phyloP scores from a whole-genome alignment of 2,888 invertebrate species.

The Elegia similella region DNA sequence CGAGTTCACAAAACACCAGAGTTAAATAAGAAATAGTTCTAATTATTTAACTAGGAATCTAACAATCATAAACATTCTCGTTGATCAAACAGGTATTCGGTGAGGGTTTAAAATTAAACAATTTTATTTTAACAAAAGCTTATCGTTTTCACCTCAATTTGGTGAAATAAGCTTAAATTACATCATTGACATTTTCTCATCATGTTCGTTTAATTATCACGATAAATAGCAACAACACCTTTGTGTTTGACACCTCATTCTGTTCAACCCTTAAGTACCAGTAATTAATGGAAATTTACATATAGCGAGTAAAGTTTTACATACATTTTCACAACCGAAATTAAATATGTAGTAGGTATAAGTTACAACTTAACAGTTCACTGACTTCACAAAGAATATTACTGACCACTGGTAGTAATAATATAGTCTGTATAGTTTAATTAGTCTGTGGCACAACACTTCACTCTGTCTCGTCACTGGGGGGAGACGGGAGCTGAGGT shows the following conservation, averaged over 20 bases:
- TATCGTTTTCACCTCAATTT: not conserved
- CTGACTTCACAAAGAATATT: conserved; percentile 52
- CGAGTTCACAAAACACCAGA: not conserved
- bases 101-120: conserved; percentile 1
- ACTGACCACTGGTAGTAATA: conserved; percentile 54
- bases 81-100: not conserved
- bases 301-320: conserved; percentile 71
- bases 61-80: conserved; percentile 5
- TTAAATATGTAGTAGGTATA: conserved; percentile 75
- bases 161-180: conserved; percentile 43
- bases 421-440: conserved; percentile 46
- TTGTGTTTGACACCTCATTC: conserved; percentile 73
- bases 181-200: conserved; percentile 51
- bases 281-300: conserved; percentile 69
- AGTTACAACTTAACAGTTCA: conserved; percentile 70
- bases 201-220: conserved; percentile 53
- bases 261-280: conserved; percentile 67
- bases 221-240: conserved; percentile 62
- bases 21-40: not conserved
- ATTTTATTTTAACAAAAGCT: not conserved
- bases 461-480: conserved; percentile 60
- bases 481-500: conserved; percentile 36
- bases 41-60: conserved; percentile 2
- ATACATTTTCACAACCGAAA: conserved; percentile 82
- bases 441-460: conserved; percentile 70